Conservation (phyloP, 2,888 invertebrate genomes). For the Phaonia tiefii region DNA sequence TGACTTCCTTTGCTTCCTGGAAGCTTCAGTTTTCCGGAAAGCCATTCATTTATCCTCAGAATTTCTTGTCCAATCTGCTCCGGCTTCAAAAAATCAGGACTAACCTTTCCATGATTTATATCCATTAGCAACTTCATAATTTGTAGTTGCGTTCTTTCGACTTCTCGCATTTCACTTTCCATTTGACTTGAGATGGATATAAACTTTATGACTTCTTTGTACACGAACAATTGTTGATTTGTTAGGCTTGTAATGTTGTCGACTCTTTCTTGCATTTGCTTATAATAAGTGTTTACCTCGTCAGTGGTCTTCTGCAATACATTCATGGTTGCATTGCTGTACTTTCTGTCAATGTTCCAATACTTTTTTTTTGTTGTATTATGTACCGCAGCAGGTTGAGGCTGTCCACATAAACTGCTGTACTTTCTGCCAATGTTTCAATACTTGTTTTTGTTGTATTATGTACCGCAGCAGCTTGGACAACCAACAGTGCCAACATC, state of each 20-base stretch:
- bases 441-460: not conserved
- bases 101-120: constrained; percentile 37
- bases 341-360: no score
- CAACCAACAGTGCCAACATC: no score
- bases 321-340: constrained; percentile 44
- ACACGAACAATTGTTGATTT: not conserved
- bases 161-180: constrained; percentile 12
- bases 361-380: no score
- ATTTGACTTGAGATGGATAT: not conserved
- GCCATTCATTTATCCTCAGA: not conserved
- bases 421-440: not conserved
- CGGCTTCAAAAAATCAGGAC: constrained; percentile 27
- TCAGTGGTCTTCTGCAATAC: constrained; percentile 50
- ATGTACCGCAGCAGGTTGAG: no score
- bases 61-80: constrained; percentile 14
- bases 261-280: constrained; percentile 1
- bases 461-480: no score
- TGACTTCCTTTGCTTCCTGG: no score
- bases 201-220: constrained; percentile 16
- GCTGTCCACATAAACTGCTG: no score
- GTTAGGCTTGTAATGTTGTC: not conserved
- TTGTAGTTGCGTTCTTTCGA: constrained; percentile 16
- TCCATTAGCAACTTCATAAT: constrained; percentile 39
- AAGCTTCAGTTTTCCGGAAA: no score
- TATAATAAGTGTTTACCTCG: constrained; percentile 28